Conservation (phyloP, 2,797 vertebrate species). For the Cryptoprocta ferox region DNA sequence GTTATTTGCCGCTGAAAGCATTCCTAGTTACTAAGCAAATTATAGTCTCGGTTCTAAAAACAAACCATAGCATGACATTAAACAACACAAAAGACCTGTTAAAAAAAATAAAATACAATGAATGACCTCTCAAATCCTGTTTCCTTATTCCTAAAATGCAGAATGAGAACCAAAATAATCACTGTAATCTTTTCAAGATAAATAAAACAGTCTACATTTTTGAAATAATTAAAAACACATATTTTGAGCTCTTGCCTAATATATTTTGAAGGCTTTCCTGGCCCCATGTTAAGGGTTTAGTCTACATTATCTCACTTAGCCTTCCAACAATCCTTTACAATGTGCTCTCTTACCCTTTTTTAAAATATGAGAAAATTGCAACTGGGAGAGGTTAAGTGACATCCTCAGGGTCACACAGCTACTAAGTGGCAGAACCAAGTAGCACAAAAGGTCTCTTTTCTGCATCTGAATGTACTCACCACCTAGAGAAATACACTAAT, state of each 20-base stretch:
- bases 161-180: background rate
- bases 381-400: background rate
- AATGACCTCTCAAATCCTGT: background rate
- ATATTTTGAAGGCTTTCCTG: background rate
- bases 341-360: background rate
- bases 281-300: background rate
- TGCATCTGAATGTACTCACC: background rate
- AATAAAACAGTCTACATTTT: background rate
- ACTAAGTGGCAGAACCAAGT: background rate
- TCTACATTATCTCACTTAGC: background rate
- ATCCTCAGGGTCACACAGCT: background rate
- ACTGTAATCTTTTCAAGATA: background rate
- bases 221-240: background rate
- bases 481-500: background rate
- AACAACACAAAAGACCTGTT: background rate
- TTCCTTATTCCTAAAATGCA: constrained; percentile 21
- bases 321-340: background rate
- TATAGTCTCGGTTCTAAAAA: background rate
- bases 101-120: background rate
- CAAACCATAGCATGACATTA: background rate
- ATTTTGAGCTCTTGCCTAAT: background rate
- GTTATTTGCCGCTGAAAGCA: background rate
- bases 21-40: constrained; percentile 6
- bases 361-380: background rate
- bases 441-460: background rate